Base-by-base conservation (phyloP, 1,140 invertebrate genomes). In the Ips nitidus region DNA sequence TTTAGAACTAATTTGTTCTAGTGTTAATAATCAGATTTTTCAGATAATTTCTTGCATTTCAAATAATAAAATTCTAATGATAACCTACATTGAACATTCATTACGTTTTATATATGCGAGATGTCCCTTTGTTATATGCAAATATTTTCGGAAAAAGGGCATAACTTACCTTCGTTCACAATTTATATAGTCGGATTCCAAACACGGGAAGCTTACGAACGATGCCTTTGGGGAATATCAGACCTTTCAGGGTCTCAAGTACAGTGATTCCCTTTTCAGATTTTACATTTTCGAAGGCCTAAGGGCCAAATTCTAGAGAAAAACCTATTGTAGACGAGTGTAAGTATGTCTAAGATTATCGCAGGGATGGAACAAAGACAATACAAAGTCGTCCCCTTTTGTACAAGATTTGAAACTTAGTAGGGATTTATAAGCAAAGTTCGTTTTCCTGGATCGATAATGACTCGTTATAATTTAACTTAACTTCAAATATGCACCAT, bases 171-270 rank as follows among this genome's bases (percentile, higher is more conserved):
- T 22, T 22, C 22, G 22, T 22, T 22, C 22, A 50, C 6, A 50
- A 50, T 50, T 50, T 50, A 50, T 50, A 50, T 50, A 6, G 1
- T 50, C 45, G 45, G 7, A 50, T 50, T 22, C 45, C 7, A 50
- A 50, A 50, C 45, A 50, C 45, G 45, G 22, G 6, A 50, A 22
- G 2, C 45, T 8, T 50, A 50, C 6, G 22, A 50, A 50, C 45
- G 45, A 50, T 22, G 45, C 45, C 45, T 50, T 50, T 22, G 22
- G 45, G 45, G 45, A 50, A 50, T 50, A 50, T 50, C 45, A 50
- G 45, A 50, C 45, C 45, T 22, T 50, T 50, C 22, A 50, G 22
- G 45, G 45, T 50, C 45, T 2, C 45, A 50, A 22, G 45, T 50
- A 50, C 45, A 3, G 6, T 50, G 45, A 50, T 50, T 50, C 45